Evolutionary conservation across 1,140 invertebrate genomes (phyloP), one percentile per base, ranked within the genome.

Genomic region (Hypsibius dujardini): DNA sequence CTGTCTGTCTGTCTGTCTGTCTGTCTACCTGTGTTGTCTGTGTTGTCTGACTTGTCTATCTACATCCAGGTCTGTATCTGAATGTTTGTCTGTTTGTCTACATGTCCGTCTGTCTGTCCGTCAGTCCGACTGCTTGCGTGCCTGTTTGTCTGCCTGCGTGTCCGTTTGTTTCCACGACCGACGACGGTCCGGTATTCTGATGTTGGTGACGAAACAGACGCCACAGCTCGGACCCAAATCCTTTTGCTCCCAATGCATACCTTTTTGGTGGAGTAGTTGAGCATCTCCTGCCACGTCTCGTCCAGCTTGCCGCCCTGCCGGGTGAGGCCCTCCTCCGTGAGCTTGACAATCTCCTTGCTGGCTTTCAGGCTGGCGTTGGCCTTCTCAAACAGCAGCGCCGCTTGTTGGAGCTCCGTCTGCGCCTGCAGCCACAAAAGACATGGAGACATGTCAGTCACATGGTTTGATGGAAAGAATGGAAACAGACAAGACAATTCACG

Each of bases 221-320:
- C 28, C 7, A n/a, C 50, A 56, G 7, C 0, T n/a, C 0, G 50
- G 7, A 56, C 50, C 7, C 7, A 56, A 56, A n/a, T n/a, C n/a
- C n/a, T 12, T 56, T 56, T 56, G 50, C 50, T 56, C 45, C 12
- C 12, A 67, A 67, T 45, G 3, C 62, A 15, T 42, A 67, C 62
- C 62, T 67, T 67, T 42, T 67, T 67, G 12, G 62, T 67, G 12
- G 62, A 12, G 42, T 67, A 67, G 45, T 67, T 67, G 62, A 67
- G 62, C 62, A 67, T 67, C 45, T 67, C 62, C 45, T 67, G 62
- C 62, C 62, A 67, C 3, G 62, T 67, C 45, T 67, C 62, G 62
- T 67, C 62, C 62, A 67, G 62, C 45, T 67, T 67, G 12, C 62
- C 62, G 45, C 62, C 62, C 45, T 67, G 62, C 3, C 62, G 62